Percentiles rank a stretch among this genome's conserved stretches.
These are phyloP conservation scores for Desmophyllum pertusum DNA, from an alignment of 92 coral and sea anemone species.

Conservation along the genomic window DNA sequence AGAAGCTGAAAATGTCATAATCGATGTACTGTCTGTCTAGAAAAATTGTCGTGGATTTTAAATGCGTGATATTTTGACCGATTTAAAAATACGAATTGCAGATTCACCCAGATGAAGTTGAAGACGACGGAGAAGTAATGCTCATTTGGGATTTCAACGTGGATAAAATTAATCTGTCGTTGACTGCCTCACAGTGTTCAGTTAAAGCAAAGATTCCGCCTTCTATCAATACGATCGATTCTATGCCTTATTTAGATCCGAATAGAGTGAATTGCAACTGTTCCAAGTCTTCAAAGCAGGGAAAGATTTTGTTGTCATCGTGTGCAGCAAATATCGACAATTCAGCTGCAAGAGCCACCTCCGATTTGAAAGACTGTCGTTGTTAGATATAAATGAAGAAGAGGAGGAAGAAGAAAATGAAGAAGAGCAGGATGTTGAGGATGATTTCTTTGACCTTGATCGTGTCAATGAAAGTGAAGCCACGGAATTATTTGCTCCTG, in stretches of 20 bases:
- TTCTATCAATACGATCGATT: not conserved
- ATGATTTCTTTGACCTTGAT: not conserved
- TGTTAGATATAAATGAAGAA: not conserved
- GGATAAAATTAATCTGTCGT: not conserved
- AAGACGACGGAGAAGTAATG: no score
- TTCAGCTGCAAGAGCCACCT: not conserved
- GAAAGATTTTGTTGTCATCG: not conserved
- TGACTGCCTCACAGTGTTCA: not conserved
- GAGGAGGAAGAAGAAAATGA: conserved; percentile 8
- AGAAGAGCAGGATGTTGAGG: not conserved
- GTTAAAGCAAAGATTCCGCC: conserved; percentile 15
- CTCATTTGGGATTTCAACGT: no score
- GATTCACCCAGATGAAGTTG: not conserved
- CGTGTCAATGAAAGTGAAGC: no score
- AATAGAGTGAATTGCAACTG: conserved; percentile 37
- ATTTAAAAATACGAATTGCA: no score
- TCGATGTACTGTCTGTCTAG: no score
- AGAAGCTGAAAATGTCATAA: no score
- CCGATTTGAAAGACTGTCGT: conserved; percentile 13
- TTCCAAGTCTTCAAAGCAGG: not conserved
- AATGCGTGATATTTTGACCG: no score
- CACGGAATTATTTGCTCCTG: conserved; percentile 3
- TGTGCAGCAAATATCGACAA: not conserved
- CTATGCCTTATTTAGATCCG: conserved; percentile 39
- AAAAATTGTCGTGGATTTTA: not conserved